phyloP scores from a whole-genome alignment of 2,888 invertebrate species.

The Julus scanicus region DNA sequence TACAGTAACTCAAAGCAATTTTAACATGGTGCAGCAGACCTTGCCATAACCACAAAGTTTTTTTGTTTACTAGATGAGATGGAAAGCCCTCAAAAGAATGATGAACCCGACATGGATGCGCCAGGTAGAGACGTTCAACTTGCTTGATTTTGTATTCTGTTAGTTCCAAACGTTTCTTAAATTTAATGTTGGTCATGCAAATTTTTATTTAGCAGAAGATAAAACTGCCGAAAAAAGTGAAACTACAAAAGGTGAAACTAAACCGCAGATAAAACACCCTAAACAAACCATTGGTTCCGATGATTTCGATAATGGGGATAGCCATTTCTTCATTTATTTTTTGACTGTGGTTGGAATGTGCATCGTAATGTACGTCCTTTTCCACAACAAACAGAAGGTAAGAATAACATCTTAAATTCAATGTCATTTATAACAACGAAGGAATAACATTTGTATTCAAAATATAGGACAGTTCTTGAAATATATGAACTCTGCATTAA shows the following conservation, averaged over 20 bases:
- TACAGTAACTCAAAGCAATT: neutral
- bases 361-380: constrained; percentile 73
- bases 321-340: constrained; percentile 78
- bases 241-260: neutral
- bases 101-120: neutral
- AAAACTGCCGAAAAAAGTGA: neutral
- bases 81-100: neutral
- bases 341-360: constrained; percentile 73
- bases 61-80: neutral
- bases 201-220: neutral
- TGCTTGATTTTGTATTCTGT: neutral
- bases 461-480: too few species aligned
- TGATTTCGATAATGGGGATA: constrained; percentile 67
- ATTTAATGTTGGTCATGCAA: neutral
- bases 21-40: neutral
- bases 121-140: neutral
- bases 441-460: too few species aligned
- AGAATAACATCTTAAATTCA: constrained; percentile 52
- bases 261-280: neutral
- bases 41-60: neutral
- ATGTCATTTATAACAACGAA: too few species aligned
- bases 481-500: too few species aligned
- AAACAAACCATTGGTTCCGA: neutral
- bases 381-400: constrained; percentile 76
- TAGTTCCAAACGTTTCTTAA: neutral